These are phyloP conservation scores for Amphiduros pacificus DNA, from an alignment of 2,888 invertebrate genomes.

Conservation along the genomic window DNA sequence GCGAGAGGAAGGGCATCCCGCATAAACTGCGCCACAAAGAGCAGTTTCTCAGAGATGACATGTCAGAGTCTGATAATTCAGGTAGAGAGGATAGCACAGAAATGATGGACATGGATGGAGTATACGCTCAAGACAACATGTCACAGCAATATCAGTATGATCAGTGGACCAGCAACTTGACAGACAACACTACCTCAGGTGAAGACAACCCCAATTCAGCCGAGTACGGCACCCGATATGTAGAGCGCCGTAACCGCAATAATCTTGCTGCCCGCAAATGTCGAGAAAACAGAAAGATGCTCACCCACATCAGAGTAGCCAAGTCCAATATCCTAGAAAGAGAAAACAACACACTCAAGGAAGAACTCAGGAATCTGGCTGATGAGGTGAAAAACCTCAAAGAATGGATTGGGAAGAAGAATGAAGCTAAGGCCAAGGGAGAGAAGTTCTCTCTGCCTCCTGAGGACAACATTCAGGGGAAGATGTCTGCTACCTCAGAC, in stretches of 20 bases:
- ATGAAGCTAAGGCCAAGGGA: constrained; percentile 26
- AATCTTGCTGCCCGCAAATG: constrained; percentile 61
- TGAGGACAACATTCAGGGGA: no score
- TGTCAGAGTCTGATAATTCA: not conserved
- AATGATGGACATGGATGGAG: not conserved
- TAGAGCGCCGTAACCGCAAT: constrained; percentile 60
- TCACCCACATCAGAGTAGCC: constrained; percentile 56
- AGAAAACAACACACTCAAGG: constrained; percentile 66
- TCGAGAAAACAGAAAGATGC: constrained; percentile 60
- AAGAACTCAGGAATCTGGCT: constrained; percentile 81
- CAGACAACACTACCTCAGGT: not conserved
- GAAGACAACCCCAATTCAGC: not conserved
- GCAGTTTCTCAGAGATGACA: constrained; percentile 6
- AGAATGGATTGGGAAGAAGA: constrained; percentile 57
- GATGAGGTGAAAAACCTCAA: constrained; percentile 89
- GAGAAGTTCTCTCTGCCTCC: no score
- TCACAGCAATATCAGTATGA: no score
- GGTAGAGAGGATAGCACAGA: not conserved
- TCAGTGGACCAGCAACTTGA: not conserved
- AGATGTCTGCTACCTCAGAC: no score
- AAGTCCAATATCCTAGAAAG: constrained; percentile 56
- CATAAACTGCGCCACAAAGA: constrained; percentile 21
- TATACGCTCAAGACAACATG: no score
- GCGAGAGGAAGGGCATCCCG: constrained; percentile 5
- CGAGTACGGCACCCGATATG: constrained; percentile 45